Conservation (phyloP, 2,113 vertebrate species). For the Caranx melampygus region DNA sequence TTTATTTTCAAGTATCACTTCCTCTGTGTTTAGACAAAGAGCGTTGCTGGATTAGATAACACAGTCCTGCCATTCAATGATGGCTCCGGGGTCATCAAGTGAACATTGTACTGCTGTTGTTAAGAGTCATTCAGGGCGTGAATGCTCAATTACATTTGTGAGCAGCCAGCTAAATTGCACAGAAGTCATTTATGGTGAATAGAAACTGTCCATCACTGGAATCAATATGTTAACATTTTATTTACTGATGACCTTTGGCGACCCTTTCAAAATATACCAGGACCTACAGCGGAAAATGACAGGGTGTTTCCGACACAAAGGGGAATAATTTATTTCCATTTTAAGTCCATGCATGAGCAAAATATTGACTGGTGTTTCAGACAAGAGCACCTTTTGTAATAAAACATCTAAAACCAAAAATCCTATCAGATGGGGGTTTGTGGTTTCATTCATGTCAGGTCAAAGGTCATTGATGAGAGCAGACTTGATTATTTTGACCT, state of each 20-base stretch:
- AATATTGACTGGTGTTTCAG: too few relatives aligned
- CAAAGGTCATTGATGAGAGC: too few relatives aligned
- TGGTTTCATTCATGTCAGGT: too few relatives aligned
- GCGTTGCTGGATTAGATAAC: background rate
- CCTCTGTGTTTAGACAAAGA: background rate
- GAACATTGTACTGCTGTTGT: background rate
- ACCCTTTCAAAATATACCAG: background rate
- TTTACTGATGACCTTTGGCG: background rate
- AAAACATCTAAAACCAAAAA: too few relatives aligned
- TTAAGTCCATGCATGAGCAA: too few relatives aligned
- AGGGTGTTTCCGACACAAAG: too few relatives aligned
- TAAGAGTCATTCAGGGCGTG: background rate
- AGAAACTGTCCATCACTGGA: background rate
- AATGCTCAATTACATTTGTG: background rate
- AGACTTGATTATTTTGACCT: too few relatives aligned
- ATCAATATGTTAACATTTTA: background rate
- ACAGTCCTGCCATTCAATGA: background rate
- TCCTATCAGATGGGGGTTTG: too few relatives aligned
- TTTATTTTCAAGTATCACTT: background rate
- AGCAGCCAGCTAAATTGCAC: background rate
- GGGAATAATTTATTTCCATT: too few relatives aligned
- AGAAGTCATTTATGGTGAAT: background rate
- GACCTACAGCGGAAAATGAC: background rate
- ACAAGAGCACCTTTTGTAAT: too few relatives aligned
- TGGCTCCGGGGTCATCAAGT: background rate